A percentile compares a stretch with the other conserved stretches of the same genome.
These are phyloP conservation scores for Chymomyza procnemis DNA, from an alignment of 2,888 invertebrate species.

Conservation along the genomic window DNA sequence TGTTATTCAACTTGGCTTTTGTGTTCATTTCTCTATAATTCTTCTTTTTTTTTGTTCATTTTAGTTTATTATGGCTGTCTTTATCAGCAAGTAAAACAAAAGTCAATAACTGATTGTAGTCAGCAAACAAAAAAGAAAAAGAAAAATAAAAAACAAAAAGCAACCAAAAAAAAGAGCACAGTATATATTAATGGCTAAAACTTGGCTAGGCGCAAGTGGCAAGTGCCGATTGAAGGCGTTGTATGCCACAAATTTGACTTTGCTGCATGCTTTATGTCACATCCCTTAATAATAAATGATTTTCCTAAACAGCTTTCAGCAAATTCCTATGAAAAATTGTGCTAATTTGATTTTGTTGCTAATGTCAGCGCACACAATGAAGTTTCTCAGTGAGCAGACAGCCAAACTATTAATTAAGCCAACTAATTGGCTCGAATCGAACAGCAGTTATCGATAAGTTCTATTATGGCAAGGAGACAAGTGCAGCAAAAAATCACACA, in stretches of 20 bases:
- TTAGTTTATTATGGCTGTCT: conserved; percentile 5
- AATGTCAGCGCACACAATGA: conserved; percentile 30
- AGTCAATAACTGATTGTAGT: conserved; percentile 67
- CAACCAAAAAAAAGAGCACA: conserved; percentile 27
- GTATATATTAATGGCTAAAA: conserved; percentile 46
- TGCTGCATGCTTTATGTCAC: not conserved
- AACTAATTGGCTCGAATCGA: not conserved
- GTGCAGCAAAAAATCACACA: conserved; percentile 31
- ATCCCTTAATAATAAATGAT: not conserved
- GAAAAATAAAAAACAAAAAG: conserved; percentile 9
- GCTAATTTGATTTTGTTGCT: conserved; percentile 7
- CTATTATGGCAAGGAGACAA: conserved; percentile 46
- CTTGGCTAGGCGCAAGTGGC: not conserved
- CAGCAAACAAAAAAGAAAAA: conserved; percentile 7
- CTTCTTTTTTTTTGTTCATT: not conserved
- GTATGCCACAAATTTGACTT: conserved; percentile 7
- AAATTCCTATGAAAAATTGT: conserved; percentile 5
- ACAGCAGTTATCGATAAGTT: conserved; percentile 31
- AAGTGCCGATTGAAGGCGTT: conserved; percentile 5
- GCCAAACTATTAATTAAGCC: not conserved
- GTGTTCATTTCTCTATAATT: not conserved
- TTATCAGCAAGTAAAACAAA: conserved; percentile 39
- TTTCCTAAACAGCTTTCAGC: conserved; percentile 5
- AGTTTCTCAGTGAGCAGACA: not conserved
- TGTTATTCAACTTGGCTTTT: not conserved